Percentiles rank a stretch among this genome's conserved stretches.
Evolutionary conservation across 2,797 vertebrate genomes (phyloP).

Genomic region (Leucoraja ocellata): DNA sequence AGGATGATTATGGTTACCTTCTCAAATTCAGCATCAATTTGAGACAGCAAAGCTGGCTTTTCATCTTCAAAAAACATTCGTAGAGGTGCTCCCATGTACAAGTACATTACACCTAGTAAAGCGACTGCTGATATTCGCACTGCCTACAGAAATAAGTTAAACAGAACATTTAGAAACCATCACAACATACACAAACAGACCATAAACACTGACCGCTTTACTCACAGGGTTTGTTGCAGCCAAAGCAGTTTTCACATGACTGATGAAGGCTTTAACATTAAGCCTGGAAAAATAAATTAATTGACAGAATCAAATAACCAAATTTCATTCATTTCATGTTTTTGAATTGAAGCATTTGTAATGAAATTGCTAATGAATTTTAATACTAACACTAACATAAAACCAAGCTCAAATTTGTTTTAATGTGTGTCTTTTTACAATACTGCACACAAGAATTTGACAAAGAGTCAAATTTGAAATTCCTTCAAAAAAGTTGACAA

Average conservation of each 20-base stretch:
- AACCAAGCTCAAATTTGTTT: background rate
- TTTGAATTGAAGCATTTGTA: background rate
- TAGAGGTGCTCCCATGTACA: slow-evolving; percentile 87
- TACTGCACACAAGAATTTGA: too few relatives aligned
- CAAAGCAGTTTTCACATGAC: slow-evolving; percentile 90
- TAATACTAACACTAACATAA: background rate
- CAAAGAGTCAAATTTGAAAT: too few relatives aligned
- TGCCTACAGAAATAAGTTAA: slow-evolving; percentile 57
- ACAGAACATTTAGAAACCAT: slow-evolving; percentile 32
- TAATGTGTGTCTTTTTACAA: too few relatives aligned
- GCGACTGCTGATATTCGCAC: slow-evolving; percentile 85
- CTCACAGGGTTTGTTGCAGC: slow-evolving; percentile 90
- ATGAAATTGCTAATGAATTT: background rate
- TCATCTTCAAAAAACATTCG: slow-evolving; percentile 98
- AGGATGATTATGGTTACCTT: slow-evolving; percentile 63
- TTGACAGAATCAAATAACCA: too few relatives aligned
- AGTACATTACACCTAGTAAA: slow-evolving; percentile 85
- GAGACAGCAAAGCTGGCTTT: slow-evolving; percentile 86
- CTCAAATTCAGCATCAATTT: slow-evolving; percentile 92
- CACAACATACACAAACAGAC: background rate
- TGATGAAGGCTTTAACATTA: slow-evolving; percentile 95
- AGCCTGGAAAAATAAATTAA: slow-evolving; percentile 58
- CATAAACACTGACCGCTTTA: slow-evolving; percentile 41
- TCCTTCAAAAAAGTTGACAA: too few relatives aligned
- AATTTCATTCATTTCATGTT: background rate